Base-by-base conservation (phyloP, 92 coral and sea anemone genomes). In the Actinernus sp. region DNA sequence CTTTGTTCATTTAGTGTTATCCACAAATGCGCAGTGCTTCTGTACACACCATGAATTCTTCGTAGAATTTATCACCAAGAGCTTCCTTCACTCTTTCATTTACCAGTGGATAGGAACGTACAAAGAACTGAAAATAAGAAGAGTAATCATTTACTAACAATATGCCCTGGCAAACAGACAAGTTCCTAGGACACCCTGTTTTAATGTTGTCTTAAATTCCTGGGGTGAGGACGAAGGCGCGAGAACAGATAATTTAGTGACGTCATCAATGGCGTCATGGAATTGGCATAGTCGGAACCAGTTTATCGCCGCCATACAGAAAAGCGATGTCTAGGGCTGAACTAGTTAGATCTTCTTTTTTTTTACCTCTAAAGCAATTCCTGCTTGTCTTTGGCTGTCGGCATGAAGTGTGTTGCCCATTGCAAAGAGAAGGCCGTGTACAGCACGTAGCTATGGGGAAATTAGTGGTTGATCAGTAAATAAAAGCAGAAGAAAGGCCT, bases 351-450 rank as follows among this genome's bases (percentile, higher is more conserved):
- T n/a, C n/a, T n/a, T n/a, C n/a, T n/a, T n/a, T n/a, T n/a, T n/a
- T n/a, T 26, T 14, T 3, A 45, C 99, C 88, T 95, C 99, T 13
- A 95, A 66, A 23, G 99, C 88, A 33, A 95, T 87, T 1, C 97
- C 99, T 17, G 99, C 97, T 81, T 95, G 99, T 46, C 99, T 80
- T 53, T 95, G 99, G 23, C 97, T 84, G 23, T 95, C 97, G 12
- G 99, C 92, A 45, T 91, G 93, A n/a, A 58, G 78, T 26, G 99
- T 92, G 57, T 95, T 95, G 13, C 99, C 99, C 92, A 95, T 81
- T 6, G 95, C 89, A 61, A 81, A 84, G 19, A 95, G 62, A 5
- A 95, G 67, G 2, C 96, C 93, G 17, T 95, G 99, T 4, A 91
- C 88, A 18, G 89, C 81, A 26, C 99, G 96, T 17, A 95, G 79